These are phyloP conservation scores for Pelochelys cantorii DNA, from an alignment of 2,797 vertebrate species.

Conservation along the genomic window DNA sequence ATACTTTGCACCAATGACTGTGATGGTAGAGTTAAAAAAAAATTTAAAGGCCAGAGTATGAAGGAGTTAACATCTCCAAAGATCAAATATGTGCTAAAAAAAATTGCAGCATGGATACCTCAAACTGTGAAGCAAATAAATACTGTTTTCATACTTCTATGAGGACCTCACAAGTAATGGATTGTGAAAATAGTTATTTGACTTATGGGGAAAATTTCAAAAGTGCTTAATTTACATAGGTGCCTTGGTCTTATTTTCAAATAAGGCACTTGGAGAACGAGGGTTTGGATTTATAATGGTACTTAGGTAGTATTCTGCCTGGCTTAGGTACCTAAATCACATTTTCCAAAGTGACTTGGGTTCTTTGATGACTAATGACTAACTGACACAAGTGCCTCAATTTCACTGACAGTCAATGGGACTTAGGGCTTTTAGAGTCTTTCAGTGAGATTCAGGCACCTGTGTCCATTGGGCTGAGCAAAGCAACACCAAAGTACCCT, in stretches of 20 bases:
- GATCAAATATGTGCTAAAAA: fast-evolving
- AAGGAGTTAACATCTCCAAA: not conserved
- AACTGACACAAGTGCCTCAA: too few species aligned
- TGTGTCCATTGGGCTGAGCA: not conserved
- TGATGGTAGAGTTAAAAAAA: not conserved
- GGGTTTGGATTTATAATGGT: too few species aligned
- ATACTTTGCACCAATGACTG: not conserved
- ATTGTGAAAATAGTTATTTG: not conserved
- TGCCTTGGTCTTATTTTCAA: not conserved
- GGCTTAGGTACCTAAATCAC: not conserved
- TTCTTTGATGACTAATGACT: not conserved
- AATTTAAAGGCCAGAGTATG: not conserved
- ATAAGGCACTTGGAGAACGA: not conserved
- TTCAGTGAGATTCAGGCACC: not conserved
- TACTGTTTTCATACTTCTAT: not conserved
- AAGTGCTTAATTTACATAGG: not conserved
- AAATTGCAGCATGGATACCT: not conserved
- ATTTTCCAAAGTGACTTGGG: not conserved
- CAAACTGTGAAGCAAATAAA: not conserved
- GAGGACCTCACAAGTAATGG: not conserved
- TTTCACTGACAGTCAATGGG: too few species aligned
- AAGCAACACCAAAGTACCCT: not conserved
- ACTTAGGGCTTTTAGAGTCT: too few species aligned
- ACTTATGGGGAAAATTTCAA: not conserved
- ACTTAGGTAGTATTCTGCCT: not conserved